Evolutionary conservation across 2,797 vertebrate genomes (phyloP).

Genomic region (Lacerta viridis): DNA sequence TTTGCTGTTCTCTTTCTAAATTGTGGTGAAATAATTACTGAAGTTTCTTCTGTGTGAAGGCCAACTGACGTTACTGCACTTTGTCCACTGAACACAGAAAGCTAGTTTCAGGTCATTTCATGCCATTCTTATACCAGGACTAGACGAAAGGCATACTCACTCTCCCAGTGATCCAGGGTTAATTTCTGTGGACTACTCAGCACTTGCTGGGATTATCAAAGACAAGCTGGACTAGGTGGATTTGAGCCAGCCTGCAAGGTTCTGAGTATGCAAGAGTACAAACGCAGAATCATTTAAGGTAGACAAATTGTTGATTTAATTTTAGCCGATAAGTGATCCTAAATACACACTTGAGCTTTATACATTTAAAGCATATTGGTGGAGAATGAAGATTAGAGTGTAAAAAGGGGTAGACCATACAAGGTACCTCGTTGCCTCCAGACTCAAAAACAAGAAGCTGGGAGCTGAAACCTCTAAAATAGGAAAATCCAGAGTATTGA

Average conservation of each 20-base stretch:
- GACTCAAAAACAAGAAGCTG: too few species aligned
- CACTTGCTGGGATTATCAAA: not conserved
- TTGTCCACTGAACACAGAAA: not conserved
- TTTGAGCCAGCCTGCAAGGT: not conserved
- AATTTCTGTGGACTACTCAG: not conserved
- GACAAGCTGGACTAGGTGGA: not conserved
- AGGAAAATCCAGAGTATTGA: too few species aligned
- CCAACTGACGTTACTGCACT: constrained; percentile 3
- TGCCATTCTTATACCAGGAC: not conserved
- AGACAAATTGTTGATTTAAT: not conserved
- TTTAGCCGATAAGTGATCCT: not conserved
- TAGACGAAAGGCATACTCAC: not conserved
- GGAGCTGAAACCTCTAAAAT: too few species aligned
- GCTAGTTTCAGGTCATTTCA: not conserved
- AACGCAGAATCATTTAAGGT: not conserved
- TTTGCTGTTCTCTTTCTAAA: not conserved
- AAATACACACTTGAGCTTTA: not conserved
- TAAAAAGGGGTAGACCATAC: not conserved
- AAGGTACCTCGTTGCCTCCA: too few species aligned
- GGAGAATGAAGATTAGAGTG: not conserved
- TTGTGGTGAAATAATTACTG: not conserved
- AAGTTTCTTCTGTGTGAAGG: not conserved
- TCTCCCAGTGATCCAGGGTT: not conserved
- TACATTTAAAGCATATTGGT: not conserved
- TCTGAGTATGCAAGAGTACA: not conserved